A percentile compares a stretch with the other conserved stretches of the same genome.
Conservation (phyloP, 2,797 vertebrate genomes). For the Odontamblyopus lacepedii region DNA sequence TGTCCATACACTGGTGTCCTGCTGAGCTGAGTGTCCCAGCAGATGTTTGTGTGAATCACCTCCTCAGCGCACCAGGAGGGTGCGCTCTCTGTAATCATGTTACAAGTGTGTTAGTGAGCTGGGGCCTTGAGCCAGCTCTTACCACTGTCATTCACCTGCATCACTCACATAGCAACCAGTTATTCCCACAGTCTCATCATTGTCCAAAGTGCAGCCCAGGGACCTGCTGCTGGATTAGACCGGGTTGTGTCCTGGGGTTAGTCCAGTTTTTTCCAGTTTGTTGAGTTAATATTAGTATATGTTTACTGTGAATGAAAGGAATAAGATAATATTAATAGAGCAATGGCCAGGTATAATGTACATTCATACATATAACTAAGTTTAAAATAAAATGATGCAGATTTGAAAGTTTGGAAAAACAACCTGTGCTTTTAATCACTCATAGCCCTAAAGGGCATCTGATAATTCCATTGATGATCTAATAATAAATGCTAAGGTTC, state of each 20-base stretch:
- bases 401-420: neutral
- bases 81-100: conserved; percentile 56
- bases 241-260: neutral
- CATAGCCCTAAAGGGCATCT: conserved; percentile 39
- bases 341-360: neutral
- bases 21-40: conserved; percentile 56
- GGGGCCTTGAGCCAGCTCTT: conserved; percentile 35
- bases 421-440: conserved; percentile 43
- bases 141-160: conserved; percentile 56
- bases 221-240: neutral
- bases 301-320: too few species aligned
- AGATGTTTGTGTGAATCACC: conserved; percentile 67
- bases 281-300: neutral
- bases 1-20: conserved; percentile 27
- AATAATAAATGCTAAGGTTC: conserved; percentile 19
- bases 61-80: conserved; percentile 43
- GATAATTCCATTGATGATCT: conserved; percentile 38
- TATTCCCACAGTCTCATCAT: conserved; percentile 30
- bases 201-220: neutral
- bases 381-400: neutral
- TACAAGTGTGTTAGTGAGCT: conserved; percentile 29
- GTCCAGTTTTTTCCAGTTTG: neutral
- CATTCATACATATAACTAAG: neutral
- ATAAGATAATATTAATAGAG: too few species aligned
- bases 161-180: conserved; percentile 49